Evolutionary conservation across 2,113 vertebrate genomes (phyloP).

Genomic region (Gobius niger): DNA sequence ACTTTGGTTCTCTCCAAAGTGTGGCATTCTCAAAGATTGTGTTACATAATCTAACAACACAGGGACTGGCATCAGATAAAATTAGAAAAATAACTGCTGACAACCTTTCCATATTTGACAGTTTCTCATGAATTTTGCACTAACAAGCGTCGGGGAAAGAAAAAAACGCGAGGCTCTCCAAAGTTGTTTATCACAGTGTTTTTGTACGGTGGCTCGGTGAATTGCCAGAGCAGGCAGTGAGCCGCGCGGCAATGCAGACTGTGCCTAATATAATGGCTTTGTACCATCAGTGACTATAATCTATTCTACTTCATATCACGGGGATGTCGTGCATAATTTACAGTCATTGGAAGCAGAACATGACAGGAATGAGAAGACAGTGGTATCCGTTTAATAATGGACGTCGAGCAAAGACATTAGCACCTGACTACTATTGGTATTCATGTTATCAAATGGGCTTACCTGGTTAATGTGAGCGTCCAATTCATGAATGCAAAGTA

Average conservation of each 20-base stretch:
- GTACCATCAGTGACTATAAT: background rate
- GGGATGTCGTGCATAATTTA: conserved; percentile 16
- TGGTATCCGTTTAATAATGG: background rate
- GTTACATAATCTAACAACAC: conserved; percentile 11
- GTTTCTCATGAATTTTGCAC: conserved; percentile 33
- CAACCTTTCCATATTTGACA: conserved; percentile 19
- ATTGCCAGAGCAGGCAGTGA: background rate
- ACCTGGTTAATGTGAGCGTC: background rate
- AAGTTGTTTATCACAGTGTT: conserved; percentile 25
- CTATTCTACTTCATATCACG: background rate
- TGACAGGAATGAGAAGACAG: conserved; percentile 10
- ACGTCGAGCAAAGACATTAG: background rate
- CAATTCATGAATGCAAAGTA: background rate
- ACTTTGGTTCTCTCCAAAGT: background rate
- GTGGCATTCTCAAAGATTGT: background rate
- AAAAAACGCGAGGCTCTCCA: conserved; percentile 15
- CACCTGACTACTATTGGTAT: background rate
- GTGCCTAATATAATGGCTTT: conserved; percentile 4
- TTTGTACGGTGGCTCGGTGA: conserved; percentile 3
- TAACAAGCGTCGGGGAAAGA: conserved; percentile 3
- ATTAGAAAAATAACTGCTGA: conserved; percentile 27
- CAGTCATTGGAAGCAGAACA: conserved; percentile 1
- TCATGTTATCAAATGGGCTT: background rate
- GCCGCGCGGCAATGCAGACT: conserved; percentile 5
- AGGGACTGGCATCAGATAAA: conserved; percentile 8